These are phyloP conservation scores for Drosophila lacicola DNA, from an alignment of 2,888 invertebrate species.

Conservation along the genomic window DNA sequence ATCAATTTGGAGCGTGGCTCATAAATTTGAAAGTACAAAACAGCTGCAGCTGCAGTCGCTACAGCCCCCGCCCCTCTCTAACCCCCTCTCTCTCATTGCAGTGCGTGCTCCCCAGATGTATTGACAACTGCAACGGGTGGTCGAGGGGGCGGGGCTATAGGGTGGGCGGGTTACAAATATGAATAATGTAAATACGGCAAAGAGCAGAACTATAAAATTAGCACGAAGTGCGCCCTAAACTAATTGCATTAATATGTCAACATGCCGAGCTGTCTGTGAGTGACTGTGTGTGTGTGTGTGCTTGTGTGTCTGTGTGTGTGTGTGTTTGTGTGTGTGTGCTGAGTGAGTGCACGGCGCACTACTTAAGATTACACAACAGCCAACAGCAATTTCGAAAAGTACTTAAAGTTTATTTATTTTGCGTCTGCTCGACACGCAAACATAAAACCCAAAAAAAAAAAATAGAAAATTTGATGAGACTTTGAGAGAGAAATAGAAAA, in stretches of 20 bases:
- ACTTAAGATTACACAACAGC: slow-evolving; percentile 78
- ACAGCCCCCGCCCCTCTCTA: too few species aligned
- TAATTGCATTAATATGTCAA: slow-evolving; percentile 81
- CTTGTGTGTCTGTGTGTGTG: slow-evolving; percentile 26
- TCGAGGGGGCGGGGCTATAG: background rate
- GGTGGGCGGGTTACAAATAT: slow-evolving; percentile 45
- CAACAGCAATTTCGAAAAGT: slow-evolving; percentile 80
- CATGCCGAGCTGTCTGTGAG: slow-evolving; percentile 53
- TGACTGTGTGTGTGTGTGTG: slow-evolving; percentile 26
- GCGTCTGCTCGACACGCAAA: slow-evolving; percentile 76
- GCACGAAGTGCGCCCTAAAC: slow-evolving; percentile 69
- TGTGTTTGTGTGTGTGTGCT: slow-evolving; percentile 31
- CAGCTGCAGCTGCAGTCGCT: slow-evolving; percentile 40
- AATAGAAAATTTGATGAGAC: slow-evolving; percentile 64
- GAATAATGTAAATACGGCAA: slow-evolving; percentile 59
- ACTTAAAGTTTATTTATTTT: slow-evolving; percentile 82
- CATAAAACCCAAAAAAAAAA: slow-evolving; percentile 60
- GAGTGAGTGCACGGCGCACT: slow-evolving; percentile 71
- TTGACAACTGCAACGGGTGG: slow-evolving; percentile 28
- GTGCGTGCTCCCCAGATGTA: slow-evolving; percentile 8
- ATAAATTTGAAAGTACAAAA: slow-evolving; percentile 40
- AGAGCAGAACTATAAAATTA: slow-evolving; percentile 71
- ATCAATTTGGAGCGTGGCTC: slow-evolving; percentile 44
- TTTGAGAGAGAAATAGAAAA: slow-evolving; percentile 4
- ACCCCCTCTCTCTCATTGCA: too few species aligned